Percentiles rank a stretch among this genome's conserved stretches.
phyloP scores from a whole-genome alignment of 2,888 invertebrate genomes.

The Cerceris ruficornis region DNA sequence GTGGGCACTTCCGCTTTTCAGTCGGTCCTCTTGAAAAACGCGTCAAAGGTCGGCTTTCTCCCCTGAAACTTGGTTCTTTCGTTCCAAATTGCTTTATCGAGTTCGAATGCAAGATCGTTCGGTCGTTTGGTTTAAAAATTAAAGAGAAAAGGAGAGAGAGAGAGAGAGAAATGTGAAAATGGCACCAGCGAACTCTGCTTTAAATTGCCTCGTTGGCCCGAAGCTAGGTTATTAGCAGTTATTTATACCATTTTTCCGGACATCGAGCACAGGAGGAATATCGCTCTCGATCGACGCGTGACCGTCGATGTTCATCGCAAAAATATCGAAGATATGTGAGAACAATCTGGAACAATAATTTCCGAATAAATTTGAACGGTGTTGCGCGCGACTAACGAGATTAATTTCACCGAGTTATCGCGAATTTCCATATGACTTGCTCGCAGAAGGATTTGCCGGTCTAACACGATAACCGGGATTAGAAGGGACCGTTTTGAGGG shows the following conservation, averaged over 20 bases:
- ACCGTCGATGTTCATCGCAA: no score
- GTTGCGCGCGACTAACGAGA: constrained; percentile 49
- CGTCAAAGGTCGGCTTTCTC: not conserved
- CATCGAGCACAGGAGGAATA: no score
- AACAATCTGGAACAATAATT: not conserved
- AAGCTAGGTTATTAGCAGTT: no score
- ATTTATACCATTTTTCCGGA: no score
- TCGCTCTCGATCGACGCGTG: no score
- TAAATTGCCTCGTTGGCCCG: no score
- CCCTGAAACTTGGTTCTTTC: not conserved
- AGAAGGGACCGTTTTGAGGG: constrained; percentile 52
- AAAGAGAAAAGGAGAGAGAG: not conserved
- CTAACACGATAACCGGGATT: constrained; percentile 60
- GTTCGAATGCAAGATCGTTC: not conserved
- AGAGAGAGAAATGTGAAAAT: not conserved
- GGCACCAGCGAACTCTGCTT: no score
- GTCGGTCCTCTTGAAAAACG: not conserved
- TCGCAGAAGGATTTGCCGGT: constrained; percentile 42
- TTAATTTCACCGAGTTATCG: constrained; percentile 51
- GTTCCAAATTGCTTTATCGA: not conserved
- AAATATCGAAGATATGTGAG: not conserved
- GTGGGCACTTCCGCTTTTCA: not conserved
- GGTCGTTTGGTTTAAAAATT: not conserved
- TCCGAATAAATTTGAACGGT: constrained; percentile 12
- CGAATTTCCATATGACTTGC: constrained; percentile 57